phyloP scores from a whole-genome alignment of 2,797 vertebrate species.

The Siniperca obscura region DNA sequence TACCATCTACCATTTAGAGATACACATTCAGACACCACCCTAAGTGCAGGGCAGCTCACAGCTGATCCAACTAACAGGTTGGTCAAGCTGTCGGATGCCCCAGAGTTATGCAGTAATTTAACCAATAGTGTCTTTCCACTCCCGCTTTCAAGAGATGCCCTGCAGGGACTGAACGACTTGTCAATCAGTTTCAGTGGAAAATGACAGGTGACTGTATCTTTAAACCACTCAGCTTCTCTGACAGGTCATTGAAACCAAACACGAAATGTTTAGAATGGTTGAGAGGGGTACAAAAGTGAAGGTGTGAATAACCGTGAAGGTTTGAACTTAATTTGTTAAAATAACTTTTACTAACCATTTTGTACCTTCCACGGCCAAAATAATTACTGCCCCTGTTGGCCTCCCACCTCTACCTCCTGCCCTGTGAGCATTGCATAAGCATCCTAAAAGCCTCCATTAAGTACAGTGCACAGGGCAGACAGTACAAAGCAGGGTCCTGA shows the following conservation, averaged over 20 bases:
- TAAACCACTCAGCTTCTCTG: background rate
- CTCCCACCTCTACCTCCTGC: background rate
- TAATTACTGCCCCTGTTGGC: background rate
- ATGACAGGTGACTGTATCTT: conserved; percentile 14
- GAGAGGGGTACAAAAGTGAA: conserved; percentile 15
- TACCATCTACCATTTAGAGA: conserved; percentile 3
- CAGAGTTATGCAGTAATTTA: conserved; percentile 21
- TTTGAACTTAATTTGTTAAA: background rate
- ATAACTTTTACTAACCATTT: background rate
- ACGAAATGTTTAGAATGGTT: no score
- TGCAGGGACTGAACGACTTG: background rate
- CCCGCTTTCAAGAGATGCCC: background rate
- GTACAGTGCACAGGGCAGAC: background rate
- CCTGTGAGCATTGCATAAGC: background rate
- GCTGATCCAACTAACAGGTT: conserved; percentile 15
- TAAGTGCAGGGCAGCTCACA: conserved; percentile 37
- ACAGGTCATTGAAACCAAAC: background rate
- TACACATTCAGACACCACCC: conserved; percentile 9
- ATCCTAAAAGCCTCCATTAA: background rate
- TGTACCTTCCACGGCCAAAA: background rate
- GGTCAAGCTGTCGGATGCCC: background rate
- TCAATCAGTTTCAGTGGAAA: conserved; percentile 25
- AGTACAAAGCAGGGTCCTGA: background rate
- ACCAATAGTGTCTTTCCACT: background rate
- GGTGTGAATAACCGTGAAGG: background rate